Base-by-base conservation (phyloP, 2,797 vertebrate genomes). In the Anguilla megastoma region DNA sequence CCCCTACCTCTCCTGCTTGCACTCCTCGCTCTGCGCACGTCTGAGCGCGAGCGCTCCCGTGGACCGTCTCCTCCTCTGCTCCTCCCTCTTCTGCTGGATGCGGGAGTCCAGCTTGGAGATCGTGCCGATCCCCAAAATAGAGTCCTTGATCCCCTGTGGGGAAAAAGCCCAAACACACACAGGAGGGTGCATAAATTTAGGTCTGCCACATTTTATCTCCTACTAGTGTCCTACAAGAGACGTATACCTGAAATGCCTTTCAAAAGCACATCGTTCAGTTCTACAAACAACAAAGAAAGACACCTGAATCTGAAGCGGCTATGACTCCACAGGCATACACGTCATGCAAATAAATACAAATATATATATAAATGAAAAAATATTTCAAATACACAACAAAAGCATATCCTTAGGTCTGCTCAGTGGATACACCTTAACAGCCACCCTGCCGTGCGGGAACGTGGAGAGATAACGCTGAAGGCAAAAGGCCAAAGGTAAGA, bases 71-170 rank as follows among this genome's bases (percentile, higher is more conserved):
- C 96, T 95, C 91, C 96, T 96, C 94, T 99, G 98, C 92, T 99
- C 98, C 89, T 99, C 98, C 93, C 98, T 97, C 92, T 99, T 99
- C 94, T 98, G 98, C 95, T 98, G 98, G 93, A 99, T 99, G 82
- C 98, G 97, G 87, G 98, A 97, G 85, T 99, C 98, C 92, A 99
- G 95, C 94, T 98, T 99, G 36, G 97, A 98, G 94, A 99, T 99
- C 48, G 98, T 99, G 92, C 98, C 97, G 90, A 99, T 99, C 91
- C 98, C 98, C 96, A 98, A 96, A 95, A 99, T 98, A 93, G 98
- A 99, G 93, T 99, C 98, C 94, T 98, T 98, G 90, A 99, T 97
- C 93, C 98, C 98, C 98, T 99, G 88, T 4, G 0, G 33, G 30
- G 14, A 89, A 85, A 45, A 45, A 8, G 69, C 0, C n/a, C 79